A percentile compares a stretch with the other conserved stretches of the same genome.
Conservation (phyloP, 2,888 invertebrate species). For the Muschampia plurimacula region DNA sequence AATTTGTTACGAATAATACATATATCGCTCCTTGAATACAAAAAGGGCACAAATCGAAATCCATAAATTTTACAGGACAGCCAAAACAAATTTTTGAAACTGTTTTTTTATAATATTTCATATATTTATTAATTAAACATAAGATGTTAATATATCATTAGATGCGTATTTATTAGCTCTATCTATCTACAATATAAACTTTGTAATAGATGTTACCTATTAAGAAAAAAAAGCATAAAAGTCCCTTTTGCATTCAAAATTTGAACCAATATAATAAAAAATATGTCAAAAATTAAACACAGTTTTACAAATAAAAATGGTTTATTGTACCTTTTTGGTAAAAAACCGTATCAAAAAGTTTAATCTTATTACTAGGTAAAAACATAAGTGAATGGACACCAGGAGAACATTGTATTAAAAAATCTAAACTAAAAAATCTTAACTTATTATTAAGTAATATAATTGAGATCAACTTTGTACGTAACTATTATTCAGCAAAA, state of each 20-base stretch:
- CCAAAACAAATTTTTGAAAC: slow-evolving; percentile 38
- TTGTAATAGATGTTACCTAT: too few relatives aligned
- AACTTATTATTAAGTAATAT: slow-evolving; percentile 40
- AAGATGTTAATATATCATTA: slow-evolving; percentile 21
- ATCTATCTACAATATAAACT: too few relatives aligned
- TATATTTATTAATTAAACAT: slow-evolving; percentile 21
- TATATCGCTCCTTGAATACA: slow-evolving; percentile 29
- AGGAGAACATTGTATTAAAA: slow-evolving; percentile 38
- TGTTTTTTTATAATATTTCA: slow-evolving; percentile 38
- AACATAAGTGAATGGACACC: slow-evolving; percentile 38
- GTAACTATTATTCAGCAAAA: slow-evolving; percentile 40
- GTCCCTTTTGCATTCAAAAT: too few relatives aligned
- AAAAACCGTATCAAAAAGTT: slow-evolving; percentile 38
- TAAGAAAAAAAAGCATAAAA: too few relatives aligned
- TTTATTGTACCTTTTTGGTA: slow-evolving; percentile 42
- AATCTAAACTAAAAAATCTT: slow-evolving; percentile 38
- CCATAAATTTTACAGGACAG: slow-evolving; percentile 30
- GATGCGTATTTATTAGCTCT: too few relatives aligned
- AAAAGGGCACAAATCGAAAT: slow-evolving; percentile 31
- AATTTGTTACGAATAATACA: too few relatives aligned
- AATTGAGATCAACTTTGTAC: slow-evolving; percentile 41
- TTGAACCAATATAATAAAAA: slow-evolving; percentile 4
- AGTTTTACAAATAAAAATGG: slow-evolving; percentile 41
- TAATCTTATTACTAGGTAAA: slow-evolving; percentile 33
- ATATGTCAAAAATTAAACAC: slow-evolving; percentile 40